Percentiles rank a stretch among this genome's conserved stretches.
Evolutionary conservation across 2,888 invertebrate genomes (phyloP).

Genomic region (Cheiracanthium punctorium): DNA sequence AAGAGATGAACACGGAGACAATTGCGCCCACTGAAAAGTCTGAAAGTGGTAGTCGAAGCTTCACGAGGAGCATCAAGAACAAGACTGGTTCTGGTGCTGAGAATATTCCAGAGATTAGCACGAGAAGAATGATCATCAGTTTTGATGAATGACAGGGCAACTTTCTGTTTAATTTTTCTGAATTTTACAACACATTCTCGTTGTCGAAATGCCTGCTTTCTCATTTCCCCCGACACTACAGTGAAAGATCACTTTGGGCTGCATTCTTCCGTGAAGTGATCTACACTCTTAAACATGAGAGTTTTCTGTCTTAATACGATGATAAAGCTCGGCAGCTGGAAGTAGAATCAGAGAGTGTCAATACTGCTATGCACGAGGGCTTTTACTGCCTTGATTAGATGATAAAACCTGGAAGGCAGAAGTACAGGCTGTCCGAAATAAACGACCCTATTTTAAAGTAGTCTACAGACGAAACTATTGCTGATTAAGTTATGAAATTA

Average conservation of each 20-base stretch:
- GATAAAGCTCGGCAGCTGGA: not conserved
- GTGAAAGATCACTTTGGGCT: not conserved
- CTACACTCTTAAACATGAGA: not conserved
- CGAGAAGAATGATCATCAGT: not conserved
- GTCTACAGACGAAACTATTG: no score
- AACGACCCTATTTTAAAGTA: no score
- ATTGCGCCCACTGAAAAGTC: conserved; percentile 6
- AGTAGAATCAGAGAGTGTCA: conserved; percentile 11
- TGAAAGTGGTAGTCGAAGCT: not conserved
- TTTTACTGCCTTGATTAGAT: not conserved
- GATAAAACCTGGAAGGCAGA: not conserved
- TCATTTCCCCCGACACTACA: not conserved
- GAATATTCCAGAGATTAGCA: not conserved
- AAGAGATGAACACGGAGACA: not conserved
- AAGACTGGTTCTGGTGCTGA: not conserved
- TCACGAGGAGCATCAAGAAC: not conserved
- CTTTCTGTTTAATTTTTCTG: conserved; percentile 2
- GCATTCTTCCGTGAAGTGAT: not conserved
- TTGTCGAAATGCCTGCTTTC: conserved; percentile 14
- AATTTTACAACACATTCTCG: not conserved
- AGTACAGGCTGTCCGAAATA: no score
- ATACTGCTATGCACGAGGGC: not conserved
- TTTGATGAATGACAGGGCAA: not conserved
- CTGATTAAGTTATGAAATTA: no score
- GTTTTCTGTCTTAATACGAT: not conserved